Evolutionary conservation across 2,888 invertebrate species (phyloP), one percentile per base, ranked within the genome.

Genomic region (Myathropa florea): DNA sequence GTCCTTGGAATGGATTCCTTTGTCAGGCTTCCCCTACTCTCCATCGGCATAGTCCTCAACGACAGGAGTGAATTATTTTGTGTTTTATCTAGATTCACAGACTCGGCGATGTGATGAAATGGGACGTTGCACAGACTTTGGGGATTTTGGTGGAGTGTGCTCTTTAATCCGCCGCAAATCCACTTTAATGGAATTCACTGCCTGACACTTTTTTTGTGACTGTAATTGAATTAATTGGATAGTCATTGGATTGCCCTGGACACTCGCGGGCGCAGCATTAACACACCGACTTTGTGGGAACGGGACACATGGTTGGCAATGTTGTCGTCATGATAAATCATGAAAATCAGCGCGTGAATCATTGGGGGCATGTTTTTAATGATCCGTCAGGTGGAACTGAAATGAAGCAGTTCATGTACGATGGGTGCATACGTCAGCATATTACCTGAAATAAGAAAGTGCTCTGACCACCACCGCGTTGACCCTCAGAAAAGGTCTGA

Each of bases 1-100:
- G 75, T 61, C 63, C 63, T 63, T 68, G 57, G 57, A 18, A 79
- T 30, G 75, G 68, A 80, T 73, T 73, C 55, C 63, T 80, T 80
- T 80, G 67, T 60, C 12, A 53, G 65, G 65, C 65, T 24, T 21
- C 18, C 36, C 12, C 18, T 9, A 12, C 23, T 0, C 23, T 1
- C 30, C 30, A 14, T 12, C 23, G 4, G 30, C 57, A 55, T 55
- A 61, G 36, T 61, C 21, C 28, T n/a, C n/a, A 53, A 67, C 30
- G 23, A 24, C 55, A 55, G 64, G 39, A 64, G 57, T 79, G 65
- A 79, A 65, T 79, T 79, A 79, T 79, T 71, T 23, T 28, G 0
- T 30, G 39, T 72, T 79, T 67, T 80, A 80, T 68, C 72, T 72
- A 60, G 72, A 67, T 71, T 30, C 59, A 9, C 14, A 6, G 1